These are phyloP conservation scores for Zaprionus ornatus DNA, from an alignment of 1,140 invertebrate genomes.

Conservation along the genomic window DNA sequence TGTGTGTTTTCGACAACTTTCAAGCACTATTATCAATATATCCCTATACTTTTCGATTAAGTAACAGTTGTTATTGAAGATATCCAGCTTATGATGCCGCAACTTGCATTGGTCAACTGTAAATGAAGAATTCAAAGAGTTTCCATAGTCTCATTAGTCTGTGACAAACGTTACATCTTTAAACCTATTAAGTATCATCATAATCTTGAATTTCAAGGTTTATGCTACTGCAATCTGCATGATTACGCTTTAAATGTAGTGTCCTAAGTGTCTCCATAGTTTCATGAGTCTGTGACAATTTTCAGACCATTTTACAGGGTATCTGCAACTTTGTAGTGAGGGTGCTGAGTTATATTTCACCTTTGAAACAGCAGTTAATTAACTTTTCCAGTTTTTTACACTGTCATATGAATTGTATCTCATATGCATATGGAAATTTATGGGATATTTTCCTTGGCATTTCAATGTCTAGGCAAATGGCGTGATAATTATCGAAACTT, in stretches of 20 bases:
- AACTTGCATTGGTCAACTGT: not conserved
- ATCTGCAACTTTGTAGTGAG: not conserved
- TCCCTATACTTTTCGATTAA: not conserved
- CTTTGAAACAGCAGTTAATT: constrained; percentile 12
- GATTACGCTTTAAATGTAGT: too few relatives aligned
- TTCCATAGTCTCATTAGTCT: not conserved
- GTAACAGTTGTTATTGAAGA: not conserved
- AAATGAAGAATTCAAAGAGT: not conserved
- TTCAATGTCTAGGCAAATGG: constrained; percentile 21
- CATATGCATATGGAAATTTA: constrained; percentile 17
- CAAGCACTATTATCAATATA: not conserved
- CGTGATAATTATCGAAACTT: constrained; percentile 7
- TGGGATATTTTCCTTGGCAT: not conserved
- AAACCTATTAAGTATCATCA: not conserved
- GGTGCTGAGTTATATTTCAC: not conserved
- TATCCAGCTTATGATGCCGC: not conserved
- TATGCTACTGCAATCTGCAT: not conserved
- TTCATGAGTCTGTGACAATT: not conserved
- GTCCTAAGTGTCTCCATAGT: not conserved
- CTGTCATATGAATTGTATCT: not conserved
- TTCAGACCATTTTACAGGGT: not conserved
- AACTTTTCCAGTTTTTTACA: constrained; percentile 3
- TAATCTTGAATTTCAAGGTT: not conserved
- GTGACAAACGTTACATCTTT: not conserved
- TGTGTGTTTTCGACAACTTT: not conserved